Base-by-base conservation (phyloP, 2,797 vertebrate genomes). In the Eulemur albifrons region DNA sequence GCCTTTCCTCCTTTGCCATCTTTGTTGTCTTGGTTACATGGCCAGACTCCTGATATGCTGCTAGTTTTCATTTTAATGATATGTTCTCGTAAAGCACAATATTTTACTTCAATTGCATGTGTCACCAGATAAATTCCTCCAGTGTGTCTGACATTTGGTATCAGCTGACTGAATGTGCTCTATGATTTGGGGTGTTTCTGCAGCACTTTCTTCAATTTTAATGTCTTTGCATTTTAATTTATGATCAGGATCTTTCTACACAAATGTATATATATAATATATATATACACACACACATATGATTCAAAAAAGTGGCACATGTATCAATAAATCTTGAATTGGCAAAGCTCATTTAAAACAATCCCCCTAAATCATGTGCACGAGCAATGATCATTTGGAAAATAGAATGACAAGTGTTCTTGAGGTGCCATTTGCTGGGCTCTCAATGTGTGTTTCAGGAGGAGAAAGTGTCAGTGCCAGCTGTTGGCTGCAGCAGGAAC, bases 11-110 rank as follows among this genome's bases (percentile, higher is more conserved):
- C 96, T 97, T 86, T 98, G 97, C 97, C 95, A 89, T 97, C 97
- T 98, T 98, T 98, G 98, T 98, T 98, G 98, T 99, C 98, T 98
- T 99, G 98, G 98, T 99, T 99, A 99, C 98, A 97, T 52, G 96
- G 97, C 97, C 98, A 97, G 98, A 96, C 93, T 98, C 97, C 94
- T 96, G 97, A 98, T 97, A 96, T 0, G 79, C 97, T 96, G 98
- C 98, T 98, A 98, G 98, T 97, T 98, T 98, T 98, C 98, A 97
- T 98, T 98, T 98, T 98, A 98, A 98, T 98, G 98, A 98, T 96
- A 97, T 11, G 86, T 97, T 98, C 98, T 98, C 54, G 59, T 96
- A 98, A 98, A 98, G 98, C 97, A 98, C 97, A 98, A 98, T 98
- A 98, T 98, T 98, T 98, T 98, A 94, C 98, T 98, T 97, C 98